These are phyloP conservation scores for Oryzias melastigma DNA, from an alignment of 2,113 vertebrate genomes.

Conservation along the genomic window DNA sequence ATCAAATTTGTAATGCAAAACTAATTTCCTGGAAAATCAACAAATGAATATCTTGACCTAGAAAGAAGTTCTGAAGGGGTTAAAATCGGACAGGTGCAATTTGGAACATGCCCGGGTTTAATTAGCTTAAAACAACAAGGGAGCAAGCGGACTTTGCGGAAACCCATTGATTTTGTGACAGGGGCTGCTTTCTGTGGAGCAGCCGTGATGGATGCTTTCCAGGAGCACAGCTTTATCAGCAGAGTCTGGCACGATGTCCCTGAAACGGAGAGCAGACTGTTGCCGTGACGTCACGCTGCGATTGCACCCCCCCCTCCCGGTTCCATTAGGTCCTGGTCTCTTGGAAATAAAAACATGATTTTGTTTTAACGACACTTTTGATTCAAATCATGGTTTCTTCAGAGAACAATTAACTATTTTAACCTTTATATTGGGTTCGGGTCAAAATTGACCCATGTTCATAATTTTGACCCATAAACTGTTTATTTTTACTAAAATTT, in stretches of 20 bases:
- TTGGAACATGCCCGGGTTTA: slow-evolving; percentile 13
- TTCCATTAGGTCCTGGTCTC: slow-evolving; percentile 4
- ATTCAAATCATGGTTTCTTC: too few relatives aligned
- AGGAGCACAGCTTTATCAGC: slow-evolving; percentile 59
- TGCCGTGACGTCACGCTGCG: slow-evolving; percentile 29
- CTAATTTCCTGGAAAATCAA: background rate
- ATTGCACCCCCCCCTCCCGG: slow-evolving; percentile 13
- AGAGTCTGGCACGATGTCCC: slow-evolving; percentile 36
- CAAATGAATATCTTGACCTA: too few relatives aligned
- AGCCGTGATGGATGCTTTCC: slow-evolving; percentile 50
- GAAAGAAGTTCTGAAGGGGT: too few relatives aligned
- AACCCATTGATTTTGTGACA: slow-evolving; percentile 64
- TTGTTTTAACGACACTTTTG: too few relatives aligned
- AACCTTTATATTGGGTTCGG: too few relatives aligned
- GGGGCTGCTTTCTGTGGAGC: slow-evolving; percentile 38
- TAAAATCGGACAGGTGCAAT: slow-evolving; percentile 11
- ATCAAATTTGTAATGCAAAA: background rate
- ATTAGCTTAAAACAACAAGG: slow-evolving; percentile 54
- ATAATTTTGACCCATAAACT: too few relatives aligned
- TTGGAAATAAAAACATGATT: background rate
- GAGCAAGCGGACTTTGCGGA: slow-evolving; percentile 40
- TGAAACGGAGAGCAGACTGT: slow-evolving; percentile 28
- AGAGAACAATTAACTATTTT: too few relatives aligned
- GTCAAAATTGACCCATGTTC: too few relatives aligned
- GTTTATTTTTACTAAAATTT: too few relatives aligned